phyloP scores from a whole-genome alignment of 2,113 vertebrate genomes.

The Mastomys coucha region DNA sequence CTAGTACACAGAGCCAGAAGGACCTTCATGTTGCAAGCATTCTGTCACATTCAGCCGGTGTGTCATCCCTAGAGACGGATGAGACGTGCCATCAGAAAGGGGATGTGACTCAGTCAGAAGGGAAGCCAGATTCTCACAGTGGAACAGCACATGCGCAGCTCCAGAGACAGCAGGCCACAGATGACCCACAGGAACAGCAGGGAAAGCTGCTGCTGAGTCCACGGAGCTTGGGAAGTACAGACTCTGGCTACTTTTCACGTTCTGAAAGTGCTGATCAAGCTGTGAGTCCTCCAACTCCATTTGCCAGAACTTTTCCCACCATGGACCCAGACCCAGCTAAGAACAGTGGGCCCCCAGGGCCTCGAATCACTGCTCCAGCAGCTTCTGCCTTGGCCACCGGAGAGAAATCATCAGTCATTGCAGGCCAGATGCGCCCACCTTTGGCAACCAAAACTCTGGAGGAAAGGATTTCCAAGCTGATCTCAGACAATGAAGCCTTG shows the following conservation, averaged over 20 bases:
- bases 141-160: constrained; percentile 92
- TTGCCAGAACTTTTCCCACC: constrained; percentile 90
- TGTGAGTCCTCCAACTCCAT: constrained; percentile 95
- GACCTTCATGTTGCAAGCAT: constrained; percentile 88
- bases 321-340: constrained; percentile 91
- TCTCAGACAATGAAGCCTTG: constrained; percentile 98
- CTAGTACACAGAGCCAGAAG: constrained; percentile 89
- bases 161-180: constrained; percentile 97
- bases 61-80: constrained; percentile 90
- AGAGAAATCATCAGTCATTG: constrained; percentile 87
- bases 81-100: constrained; percentile 87
- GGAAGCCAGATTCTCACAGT: constrained; percentile 88
- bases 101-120: constrained; percentile 87
- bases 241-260: constrained; percentile 98
- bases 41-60: constrained; percentile 85
- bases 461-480: constrained; percentile 97
- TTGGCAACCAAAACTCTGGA: constrained; percentile 96
- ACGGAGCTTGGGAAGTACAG: constrained; percentile 97
- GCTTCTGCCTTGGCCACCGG: constrained; percentile 88
- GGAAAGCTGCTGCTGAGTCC: constrained; percentile 95
- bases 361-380: constrained; percentile 81
- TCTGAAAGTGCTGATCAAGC: constrained; percentile 98
- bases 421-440: constrained; percentile 94
- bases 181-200: constrained; percentile 95
- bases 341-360: constrained; percentile 77